Base-by-base conservation (phyloP, 23 tunicate species). In the Ascidia mentula region DNA sequence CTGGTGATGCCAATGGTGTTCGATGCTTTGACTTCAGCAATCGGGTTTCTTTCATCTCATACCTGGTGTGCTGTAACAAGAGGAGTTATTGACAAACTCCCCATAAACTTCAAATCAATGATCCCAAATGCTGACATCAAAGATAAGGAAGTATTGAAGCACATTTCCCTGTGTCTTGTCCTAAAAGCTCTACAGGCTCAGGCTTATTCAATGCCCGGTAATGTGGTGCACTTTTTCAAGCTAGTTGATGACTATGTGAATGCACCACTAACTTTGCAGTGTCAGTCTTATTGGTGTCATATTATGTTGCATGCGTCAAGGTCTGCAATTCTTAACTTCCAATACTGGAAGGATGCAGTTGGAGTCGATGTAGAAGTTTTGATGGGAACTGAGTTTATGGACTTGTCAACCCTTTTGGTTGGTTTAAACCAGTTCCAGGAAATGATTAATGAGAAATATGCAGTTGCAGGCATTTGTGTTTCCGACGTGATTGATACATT, bases 111-210 rank as follows among this genome's bases (percentile, higher is more conserved):
- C 65, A 26, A 28, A 53, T 53, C 65, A 3, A 53, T 53, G 65
- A 53, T 53, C 22, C 65, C 65, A 3, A 53, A 53, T 53, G 65
- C 65, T 53, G 65, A 53, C 65, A 53, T 53, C 22, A 53, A 53
- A 6, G 65, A 53, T 28, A 53, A 53, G 13, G 65, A 53, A 53
- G 1, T 26, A 20, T 28, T 53, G 13, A 53, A 53, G 24, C 65
- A 53, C 13, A 53, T 53, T 9, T 53, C 65, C 65, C 65, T 53
- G 1, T 53, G 65, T 9, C 65, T 53, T 53, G 13, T 9, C 4
- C 65, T 53, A 26, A 53, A 53, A 53, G 65, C 65, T 53, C 65
- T 53, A 3, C 22, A 9, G 65, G 65, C 65, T 28, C 22, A 5
- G 65, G 65, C 65, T 20, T 53, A 53, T 9, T 53, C 65, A 6